Conservation (phyloP, 2,797 vertebrate species). For the Tympanoctomys barrerae region DNA sequence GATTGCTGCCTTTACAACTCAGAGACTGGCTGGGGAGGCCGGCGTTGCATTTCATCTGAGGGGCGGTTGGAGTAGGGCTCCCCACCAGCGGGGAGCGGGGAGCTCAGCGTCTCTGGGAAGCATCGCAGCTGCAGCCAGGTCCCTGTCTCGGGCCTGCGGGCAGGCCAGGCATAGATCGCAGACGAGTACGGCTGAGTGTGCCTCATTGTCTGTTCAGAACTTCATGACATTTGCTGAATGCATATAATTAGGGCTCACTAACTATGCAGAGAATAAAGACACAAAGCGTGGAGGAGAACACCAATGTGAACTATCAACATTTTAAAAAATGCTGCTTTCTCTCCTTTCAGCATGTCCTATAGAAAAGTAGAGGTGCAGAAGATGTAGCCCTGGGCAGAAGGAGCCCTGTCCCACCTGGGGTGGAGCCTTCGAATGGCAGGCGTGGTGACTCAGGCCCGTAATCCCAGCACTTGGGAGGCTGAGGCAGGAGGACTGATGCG, state of each 20-base stretch:
- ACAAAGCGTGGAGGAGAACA: background rate
- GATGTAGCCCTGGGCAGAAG: background rate
- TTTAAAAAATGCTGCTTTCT: background rate
- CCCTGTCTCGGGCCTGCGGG: background rate
- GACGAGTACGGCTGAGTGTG: accelerated
- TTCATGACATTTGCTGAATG: background rate
- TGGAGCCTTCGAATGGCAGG: no score
- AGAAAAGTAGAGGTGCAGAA: background rate
- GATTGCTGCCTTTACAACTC: no score
- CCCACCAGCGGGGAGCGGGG: background rate
- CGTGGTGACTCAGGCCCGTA: background rate
- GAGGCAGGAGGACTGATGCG: background rate
- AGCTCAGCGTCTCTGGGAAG: background rate
- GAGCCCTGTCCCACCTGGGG: background rate
- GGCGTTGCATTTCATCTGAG: background rate
- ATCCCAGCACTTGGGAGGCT: background rate
- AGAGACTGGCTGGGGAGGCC: background rate
- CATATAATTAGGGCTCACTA: background rate
- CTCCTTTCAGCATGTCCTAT: background rate
- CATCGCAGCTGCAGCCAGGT: background rate
- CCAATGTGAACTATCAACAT: background rate
- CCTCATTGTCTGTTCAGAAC: background rate
- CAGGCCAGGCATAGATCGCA: background rate
- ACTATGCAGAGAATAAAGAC: background rate
- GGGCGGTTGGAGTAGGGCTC: background rate